Evolutionary conservation across 1,140 invertebrate genomes (phyloP).

Genomic region (Musca vetustissima): DNA sequence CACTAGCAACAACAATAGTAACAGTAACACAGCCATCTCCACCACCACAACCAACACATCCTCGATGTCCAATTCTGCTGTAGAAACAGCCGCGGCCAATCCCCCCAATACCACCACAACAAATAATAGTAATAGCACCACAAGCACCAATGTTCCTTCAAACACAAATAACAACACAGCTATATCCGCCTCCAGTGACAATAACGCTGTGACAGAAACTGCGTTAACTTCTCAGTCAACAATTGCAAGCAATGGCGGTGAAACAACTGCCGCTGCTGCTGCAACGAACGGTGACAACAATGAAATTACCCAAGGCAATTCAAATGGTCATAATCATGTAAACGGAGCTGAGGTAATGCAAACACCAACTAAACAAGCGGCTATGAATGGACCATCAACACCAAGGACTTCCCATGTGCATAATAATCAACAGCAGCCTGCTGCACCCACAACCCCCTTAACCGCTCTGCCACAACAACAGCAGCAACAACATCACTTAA

Average conservation of each 20-base stretch:
- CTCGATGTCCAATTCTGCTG: conserved; percentile 17
- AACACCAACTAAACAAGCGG: background rate
- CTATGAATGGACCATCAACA: background rate
- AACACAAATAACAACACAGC: background rate
- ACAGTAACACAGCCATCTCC: conserved; percentile 24
- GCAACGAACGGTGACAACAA: background rate
- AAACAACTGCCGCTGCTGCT: conserved; percentile 21
- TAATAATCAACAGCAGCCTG: background rate
- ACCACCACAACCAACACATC: conserved; percentile 40
- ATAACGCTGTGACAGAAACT: background rate
- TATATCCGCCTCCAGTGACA: conserved; percentile 13
- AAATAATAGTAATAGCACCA: conserved; percentile 27
- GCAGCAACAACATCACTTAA: conserved; percentile 11
- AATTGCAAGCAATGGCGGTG: conserved; percentile 22
- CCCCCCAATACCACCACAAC: conserved; percentile 30
- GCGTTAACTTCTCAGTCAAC: no score
- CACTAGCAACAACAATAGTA: conserved; percentile 38
- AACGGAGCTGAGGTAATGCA: no score
- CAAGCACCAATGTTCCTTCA: background rate
- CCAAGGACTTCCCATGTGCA: conserved; percentile 2
- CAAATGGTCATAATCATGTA: background rate
- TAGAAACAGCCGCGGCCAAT: conserved; percentile 32
- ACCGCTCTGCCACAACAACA: conserved; percentile 27
- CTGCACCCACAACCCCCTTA: conserved; percentile 17
- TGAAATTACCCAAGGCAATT: background rate